Evolutionary conservation across 2,113 vertebrate genomes (phyloP), one percentile per base, ranked within the genome.

Genomic region (Podocnemis expansa): DNA sequence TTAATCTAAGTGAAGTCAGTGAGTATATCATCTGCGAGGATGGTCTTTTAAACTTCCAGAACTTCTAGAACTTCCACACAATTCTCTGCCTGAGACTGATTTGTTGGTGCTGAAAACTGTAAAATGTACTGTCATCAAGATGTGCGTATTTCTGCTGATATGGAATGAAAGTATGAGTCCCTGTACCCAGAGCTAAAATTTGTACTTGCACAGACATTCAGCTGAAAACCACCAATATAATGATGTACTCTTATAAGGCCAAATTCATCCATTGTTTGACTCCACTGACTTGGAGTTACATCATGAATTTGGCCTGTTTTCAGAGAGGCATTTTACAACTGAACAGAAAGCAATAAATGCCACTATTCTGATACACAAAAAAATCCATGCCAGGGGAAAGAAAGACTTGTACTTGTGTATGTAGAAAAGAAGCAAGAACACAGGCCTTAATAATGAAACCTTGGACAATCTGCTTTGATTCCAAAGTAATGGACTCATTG

Each of bases 311-410:
- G 79, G 70, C 85, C 82, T 5, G 5, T 94, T 96, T 94, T 89
- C 87, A 84, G 45, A 21, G 27, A 78, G 47, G 70, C 51, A 34
- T 41, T 90, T 94, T 93, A 54, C 52, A 41, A 95, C 95, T 94
- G 95, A 96, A 92, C 96, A 80, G 89, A 95, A 96, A 56, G 89
- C 95, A 97, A 93, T 56, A 95, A 97, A 96, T 94, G 83, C 92
- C 96, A 84, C 96, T 97, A 93, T 90, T 95, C 95, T 91, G 96
- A 95, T 96, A 97, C 91, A 94, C 91, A 78, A 2, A 75, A 97
- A 58, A 96, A 97, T 83, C 80, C 14, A 87, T 55, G 29, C 93
- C 91, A 91, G 91, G 54, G 93, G 85, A 90, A 93, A 91, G 94
- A 47, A 90, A 80, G 79, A 79, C 76, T 31, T 31, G 29, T 82